Conservation (phyloP, 2,888 invertebrate species). For the Apoda limacodes region DNA sequence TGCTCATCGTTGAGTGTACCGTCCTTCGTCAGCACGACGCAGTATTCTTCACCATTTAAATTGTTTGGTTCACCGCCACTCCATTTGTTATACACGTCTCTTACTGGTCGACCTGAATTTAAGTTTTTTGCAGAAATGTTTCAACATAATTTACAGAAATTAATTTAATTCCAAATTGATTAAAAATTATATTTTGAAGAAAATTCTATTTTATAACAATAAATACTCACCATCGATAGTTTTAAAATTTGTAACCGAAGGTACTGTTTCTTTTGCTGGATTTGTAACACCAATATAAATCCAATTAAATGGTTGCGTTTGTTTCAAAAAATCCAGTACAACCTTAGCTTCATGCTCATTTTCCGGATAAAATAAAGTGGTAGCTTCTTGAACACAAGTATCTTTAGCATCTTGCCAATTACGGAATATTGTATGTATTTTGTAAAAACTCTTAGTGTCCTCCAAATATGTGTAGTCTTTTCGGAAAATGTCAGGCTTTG, state of each 20-base stretch:
- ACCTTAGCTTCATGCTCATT: slow-evolving; percentile 30
- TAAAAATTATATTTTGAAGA: too few relatives aligned
- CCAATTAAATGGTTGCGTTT: slow-evolving; percentile 25
- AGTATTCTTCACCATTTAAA: slow-evolving; percentile 29
- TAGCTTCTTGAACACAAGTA: slow-evolving; percentile 38
- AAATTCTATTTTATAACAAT: too few relatives aligned
- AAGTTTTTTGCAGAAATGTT: too few relatives aligned
- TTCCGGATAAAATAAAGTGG: slow-evolving; percentile 38
- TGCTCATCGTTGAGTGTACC: slow-evolving; percentile 32
- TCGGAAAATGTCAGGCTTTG: slow-evolving; percentile 34
- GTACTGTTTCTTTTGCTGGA: too few relatives aligned
- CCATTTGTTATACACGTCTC: slow-evolving; percentile 39
- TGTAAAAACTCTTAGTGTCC: slow-evolving; percentile 22
- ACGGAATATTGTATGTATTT: slow-evolving; percentile 42
- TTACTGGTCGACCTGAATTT: slow-evolving; percentile 33
- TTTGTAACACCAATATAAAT: slow-evolving; percentile 37
- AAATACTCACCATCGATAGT: too few relatives aligned
- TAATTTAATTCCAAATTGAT: too few relatives aligned
- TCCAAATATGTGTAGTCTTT: slow-evolving; percentile 41
- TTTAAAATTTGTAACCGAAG: too few relatives aligned
- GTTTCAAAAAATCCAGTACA: slow-evolving; percentile 27
- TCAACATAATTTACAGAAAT: too few relatives aligned
- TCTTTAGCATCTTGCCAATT: slow-evolving; percentile 37
- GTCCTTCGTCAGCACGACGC: slow-evolving; percentile 28
- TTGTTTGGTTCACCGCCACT: slow-evolving; percentile 40